phyloP scores from a whole-genome alignment of 2,888 invertebrate species.

The Zhengitettix transpicula region DNA sequence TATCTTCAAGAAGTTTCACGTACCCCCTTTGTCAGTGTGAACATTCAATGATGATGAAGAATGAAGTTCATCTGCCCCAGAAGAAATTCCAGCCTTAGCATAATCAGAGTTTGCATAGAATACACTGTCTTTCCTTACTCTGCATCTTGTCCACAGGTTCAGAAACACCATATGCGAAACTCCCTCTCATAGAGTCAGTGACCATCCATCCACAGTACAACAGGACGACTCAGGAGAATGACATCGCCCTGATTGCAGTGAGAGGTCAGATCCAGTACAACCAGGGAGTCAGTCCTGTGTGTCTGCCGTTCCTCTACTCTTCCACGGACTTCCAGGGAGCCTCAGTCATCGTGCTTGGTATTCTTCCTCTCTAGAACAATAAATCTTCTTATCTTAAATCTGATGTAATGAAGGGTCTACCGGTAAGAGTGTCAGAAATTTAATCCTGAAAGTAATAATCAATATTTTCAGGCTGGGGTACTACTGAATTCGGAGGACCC shows the following conservation, averaged over 20 bases:
- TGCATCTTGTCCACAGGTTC: conserved; percentile 26
- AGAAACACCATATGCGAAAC: conserved; percentile 30
- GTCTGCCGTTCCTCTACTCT: conserved; percentile 41
- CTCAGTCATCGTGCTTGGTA: conserved; percentile 31
- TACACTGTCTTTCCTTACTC: no score
- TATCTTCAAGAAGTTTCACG: no score
- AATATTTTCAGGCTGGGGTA: conserved; percentile 42
- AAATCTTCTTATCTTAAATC: no score
- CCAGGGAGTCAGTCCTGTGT: conserved; percentile 39
- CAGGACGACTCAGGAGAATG: conserved; percentile 24
- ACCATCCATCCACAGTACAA: conserved; percentile 30
- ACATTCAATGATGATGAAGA: not conserved
- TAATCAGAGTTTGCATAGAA: no score
- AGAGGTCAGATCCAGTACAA: conserved; percentile 28
- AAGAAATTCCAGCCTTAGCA: no score
- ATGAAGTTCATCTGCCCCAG: not conserved
- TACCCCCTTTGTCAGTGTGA: no score
- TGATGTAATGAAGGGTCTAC: no score
- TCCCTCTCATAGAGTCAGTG: conserved; percentile 23
- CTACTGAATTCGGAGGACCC: conserved; percentile 30
- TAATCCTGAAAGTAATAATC: no score
- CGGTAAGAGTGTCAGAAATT: no score
- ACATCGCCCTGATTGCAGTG: conserved; percentile 35
- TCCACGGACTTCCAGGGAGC: conserved; percentile 20
- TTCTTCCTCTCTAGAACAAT: no score